Conservation (phyloP, 2,113 vertebrate species). For the Gallinago media region DNA sequence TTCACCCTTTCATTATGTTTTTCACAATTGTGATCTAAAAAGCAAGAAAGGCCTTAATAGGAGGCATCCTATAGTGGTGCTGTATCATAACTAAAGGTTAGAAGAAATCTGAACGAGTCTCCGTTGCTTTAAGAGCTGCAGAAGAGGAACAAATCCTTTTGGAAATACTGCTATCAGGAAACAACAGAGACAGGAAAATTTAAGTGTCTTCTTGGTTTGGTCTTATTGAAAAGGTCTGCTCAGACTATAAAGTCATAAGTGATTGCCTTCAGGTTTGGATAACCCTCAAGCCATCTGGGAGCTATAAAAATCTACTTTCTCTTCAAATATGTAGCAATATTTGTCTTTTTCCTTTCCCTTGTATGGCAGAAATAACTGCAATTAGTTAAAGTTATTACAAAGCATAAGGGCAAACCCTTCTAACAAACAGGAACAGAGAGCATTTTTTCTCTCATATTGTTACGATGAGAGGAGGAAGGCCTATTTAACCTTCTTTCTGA, state of each 20-base stretch:
- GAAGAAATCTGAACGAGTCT: neutral
- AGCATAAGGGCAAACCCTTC: neutral
- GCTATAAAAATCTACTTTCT: neutral
- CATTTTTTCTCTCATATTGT: neutral
- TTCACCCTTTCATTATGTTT: neutral
- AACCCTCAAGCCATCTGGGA: neutral
- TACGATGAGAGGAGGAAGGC: neutral
- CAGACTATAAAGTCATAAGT: neutral
- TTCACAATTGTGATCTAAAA: neutral
- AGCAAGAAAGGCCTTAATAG: neutral
- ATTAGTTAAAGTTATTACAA: neutral
- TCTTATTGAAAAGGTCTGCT: neutral
- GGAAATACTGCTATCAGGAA: neutral
- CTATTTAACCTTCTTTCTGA: neutral
- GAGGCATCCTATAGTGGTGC: neutral
- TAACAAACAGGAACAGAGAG: neutral
- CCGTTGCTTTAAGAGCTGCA: neutral
- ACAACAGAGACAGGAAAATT: neutral
- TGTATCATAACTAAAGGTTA: neutral
- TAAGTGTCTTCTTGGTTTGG: neutral
- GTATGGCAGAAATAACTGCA: neutral
- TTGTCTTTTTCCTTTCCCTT: neutral
- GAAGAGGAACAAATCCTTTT: neutral
- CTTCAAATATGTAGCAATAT: neutral
- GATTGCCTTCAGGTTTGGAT: neutral